Percentiles rank a stretch among this genome's conserved stretches.
These are phyloP conservation scores for Marronus borbonicus DNA, from an alignment of 2,888 invertebrate genomes.

Conservation along the genomic window DNA sequence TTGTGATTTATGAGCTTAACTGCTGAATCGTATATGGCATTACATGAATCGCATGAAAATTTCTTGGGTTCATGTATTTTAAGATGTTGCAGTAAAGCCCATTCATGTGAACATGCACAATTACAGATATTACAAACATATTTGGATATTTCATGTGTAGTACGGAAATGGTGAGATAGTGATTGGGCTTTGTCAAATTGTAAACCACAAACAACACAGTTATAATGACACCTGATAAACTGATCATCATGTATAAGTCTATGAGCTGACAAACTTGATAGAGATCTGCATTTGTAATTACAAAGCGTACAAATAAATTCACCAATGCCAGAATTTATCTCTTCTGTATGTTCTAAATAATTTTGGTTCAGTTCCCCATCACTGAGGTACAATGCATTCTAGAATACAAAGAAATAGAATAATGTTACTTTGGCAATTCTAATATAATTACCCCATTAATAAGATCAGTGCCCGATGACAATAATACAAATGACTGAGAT, in stretches of 20 bases:
- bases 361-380: conserved; percentile 37
- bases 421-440: neutral
- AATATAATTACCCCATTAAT: conserved; percentile 48
- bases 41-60: conserved; percentile 56
- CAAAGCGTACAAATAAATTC: conserved; percentile 52
- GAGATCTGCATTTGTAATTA: conserved; percentile 52
- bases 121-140: conserved; percentile 56
- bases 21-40: conserved; percentile 56
- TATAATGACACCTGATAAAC: conserved; percentile 51
- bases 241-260: conserved; percentile 50
- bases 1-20: conserved; percentile 60
- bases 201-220: conserved; percentile 54
- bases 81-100: conserved; percentile 55
- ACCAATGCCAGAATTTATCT: conserved; percentile 47
- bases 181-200: conserved; percentile 54
- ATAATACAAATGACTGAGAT: conserved; percentile 57
- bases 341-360: conserved; percentile 38
- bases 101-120: conserved; percentile 55
- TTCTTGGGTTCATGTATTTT: conserved; percentile 56
- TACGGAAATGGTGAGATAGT: conserved; percentile 55
- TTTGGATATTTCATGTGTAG: conserved; percentile 52
- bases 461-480: conserved; percentile 52
- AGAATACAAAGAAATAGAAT: conserved; percentile 24
- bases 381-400: conserved; percentile 44
- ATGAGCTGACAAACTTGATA: conserved; percentile 50